Evolutionary conservation across 2,888 invertebrate genomes (phyloP).

Genomic region (Trissonchulus latispiculum): DNA sequence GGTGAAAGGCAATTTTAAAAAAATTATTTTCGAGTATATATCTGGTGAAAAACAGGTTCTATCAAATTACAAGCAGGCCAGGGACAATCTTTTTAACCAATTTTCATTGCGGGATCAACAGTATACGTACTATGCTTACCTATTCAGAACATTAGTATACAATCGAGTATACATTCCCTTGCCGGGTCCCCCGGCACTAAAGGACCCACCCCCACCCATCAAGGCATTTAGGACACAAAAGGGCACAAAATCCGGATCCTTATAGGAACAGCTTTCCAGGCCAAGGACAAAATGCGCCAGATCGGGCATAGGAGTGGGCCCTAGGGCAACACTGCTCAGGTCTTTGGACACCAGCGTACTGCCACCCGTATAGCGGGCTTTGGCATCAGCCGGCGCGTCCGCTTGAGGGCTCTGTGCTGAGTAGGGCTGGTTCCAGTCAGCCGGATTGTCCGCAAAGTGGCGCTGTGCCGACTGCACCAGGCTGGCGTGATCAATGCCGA

Average conservation of each 20-base stretch:
- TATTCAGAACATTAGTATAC: constrained; percentile 93
- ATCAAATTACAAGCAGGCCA: too few relatives aligned
- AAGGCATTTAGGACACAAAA: constrained; percentile 94
- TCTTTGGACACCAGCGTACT: constrained; percentile 58
- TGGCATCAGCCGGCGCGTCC: constrained; percentile 58
- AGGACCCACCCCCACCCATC: constrained; percentile 99
- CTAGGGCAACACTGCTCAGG: constrained; percentile 54
- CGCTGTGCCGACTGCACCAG: constrained; percentile 71
- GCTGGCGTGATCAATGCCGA: constrained; percentile 78
- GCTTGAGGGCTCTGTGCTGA: constrained; percentile 46
- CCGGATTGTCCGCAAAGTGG: constrained; percentile 66
- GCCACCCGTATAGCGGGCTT: constrained; percentile 91
- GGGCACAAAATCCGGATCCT: constrained; percentile 85
- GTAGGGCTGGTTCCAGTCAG: constrained; percentile 63
- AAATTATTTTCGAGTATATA: too few relatives aligned
- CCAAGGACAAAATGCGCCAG: constrained; percentile 88
- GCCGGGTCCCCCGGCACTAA: constrained; percentile 97
- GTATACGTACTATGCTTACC: too few relatives aligned
- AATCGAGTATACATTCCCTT: constrained; percentile 99
- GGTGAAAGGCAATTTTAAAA: too few relatives aligned
- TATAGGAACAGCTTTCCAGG: constrained; percentile 55
- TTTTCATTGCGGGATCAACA: too few relatives aligned
- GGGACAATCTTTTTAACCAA: too few relatives aligned
- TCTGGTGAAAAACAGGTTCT: too few relatives aligned
- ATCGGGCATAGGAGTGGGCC: constrained; percentile 84